These are phyloP conservation scores for Sylvilagus bachmani DNA, from an alignment of 2,113 vertebrate genomes.

Conservation along the genomic window DNA sequence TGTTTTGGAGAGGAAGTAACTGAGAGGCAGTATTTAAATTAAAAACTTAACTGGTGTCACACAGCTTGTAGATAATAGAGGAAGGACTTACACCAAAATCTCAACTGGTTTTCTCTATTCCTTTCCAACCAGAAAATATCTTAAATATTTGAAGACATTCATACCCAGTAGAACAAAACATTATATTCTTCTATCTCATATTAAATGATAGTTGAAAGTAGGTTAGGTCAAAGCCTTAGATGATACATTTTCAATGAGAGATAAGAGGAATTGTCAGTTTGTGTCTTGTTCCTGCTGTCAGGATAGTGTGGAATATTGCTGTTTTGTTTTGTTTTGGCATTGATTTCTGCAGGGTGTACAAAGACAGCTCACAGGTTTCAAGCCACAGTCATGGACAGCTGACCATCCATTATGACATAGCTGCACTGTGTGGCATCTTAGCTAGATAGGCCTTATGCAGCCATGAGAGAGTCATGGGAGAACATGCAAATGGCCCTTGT, in stretches of 20 bases:
- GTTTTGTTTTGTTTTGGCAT: neutral
- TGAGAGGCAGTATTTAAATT: neutral
- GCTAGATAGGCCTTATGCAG: neutral
- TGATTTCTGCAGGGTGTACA: neutral
- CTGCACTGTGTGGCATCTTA: neutral
- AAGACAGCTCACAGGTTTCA: neutral
- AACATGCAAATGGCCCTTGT: neutral
- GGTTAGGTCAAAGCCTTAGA: neutral
- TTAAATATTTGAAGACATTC: neutral
- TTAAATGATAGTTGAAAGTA: neutral
- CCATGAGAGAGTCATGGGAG: neutral
- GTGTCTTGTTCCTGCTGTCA: neutral
- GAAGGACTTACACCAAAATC: neutral
- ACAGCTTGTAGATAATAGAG: neutral
- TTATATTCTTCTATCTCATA: neutral
- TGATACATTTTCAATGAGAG: neutral
- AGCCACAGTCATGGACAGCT: neutral
- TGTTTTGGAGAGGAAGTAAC: slow-evolving; percentile 21
- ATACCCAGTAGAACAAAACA: neutral
- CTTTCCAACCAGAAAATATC: neutral
- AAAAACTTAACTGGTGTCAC: neutral
- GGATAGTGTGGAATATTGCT: neutral
- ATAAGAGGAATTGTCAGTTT: neutral
- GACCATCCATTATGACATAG: neutral
- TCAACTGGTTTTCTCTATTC: neutral